Percentiles rank a stretch among this genome's conserved stretches.
phyloP scores from a whole-genome alignment of 2,888 invertebrate species.

The Apomyelois bistriatella region DNA sequence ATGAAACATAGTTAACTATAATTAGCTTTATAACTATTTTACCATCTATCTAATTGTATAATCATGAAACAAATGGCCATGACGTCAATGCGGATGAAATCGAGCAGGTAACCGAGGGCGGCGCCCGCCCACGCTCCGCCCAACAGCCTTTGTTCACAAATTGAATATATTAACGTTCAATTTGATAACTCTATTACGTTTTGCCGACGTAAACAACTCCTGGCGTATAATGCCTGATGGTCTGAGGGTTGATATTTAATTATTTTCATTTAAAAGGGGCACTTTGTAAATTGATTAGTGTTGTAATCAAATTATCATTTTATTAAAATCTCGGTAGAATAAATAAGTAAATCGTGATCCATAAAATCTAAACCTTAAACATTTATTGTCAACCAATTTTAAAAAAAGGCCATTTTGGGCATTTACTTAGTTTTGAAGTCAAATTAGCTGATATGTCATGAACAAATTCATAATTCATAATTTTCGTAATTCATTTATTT shows the following conservation, averaged over 20 bases:
- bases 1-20: too few species aligned
- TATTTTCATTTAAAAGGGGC: conserved; percentile 47
- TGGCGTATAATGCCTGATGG: conserved; percentile 61
- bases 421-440: too few species aligned
- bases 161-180: conserved; percentile 77
- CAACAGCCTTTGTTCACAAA: conserved; percentile 67
- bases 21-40: background rate
- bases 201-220: conserved; percentile 66
- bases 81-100: conserved; percentile 29
- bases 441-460: too few species aligned
- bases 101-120: conserved; percentile 66
- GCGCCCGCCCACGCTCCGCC: conserved; percentile 52
- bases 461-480: too few species aligned
- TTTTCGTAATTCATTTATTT: too few species aligned
- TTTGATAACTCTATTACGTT: conserved; percentile 75
- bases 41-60: background rate
- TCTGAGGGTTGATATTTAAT: conserved; percentile 68
- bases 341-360: too few species aligned
- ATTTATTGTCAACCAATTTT: too few species aligned
- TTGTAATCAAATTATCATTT: background rate
- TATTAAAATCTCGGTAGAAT: background rate
- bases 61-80: background rate
- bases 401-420: too few species aligned
- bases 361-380: too few species aligned
- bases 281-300: conserved; percentile 38